Evolutionary conservation across 1,140 invertebrate species (phyloP), one percentile per base, ranked within the genome.

Genomic region (Aethina tumida): DNA sequence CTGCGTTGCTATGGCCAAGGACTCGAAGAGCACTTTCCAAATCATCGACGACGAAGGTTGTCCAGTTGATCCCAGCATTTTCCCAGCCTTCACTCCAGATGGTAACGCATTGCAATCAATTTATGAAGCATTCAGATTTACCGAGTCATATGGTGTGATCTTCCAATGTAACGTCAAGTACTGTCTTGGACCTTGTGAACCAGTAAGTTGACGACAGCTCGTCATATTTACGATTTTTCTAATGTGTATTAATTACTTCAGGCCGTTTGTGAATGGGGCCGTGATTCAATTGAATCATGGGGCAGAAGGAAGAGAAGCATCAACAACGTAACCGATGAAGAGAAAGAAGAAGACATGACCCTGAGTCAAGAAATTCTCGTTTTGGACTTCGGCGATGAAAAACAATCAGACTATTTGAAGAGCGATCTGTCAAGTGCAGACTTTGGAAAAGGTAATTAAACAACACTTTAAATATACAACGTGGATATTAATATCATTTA

Each of bases 111-210:
- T 95, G 35, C 86, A 94, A 55, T 89, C 86, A 0, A 74, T 87
- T 28, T 95, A 94, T 56, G 91, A 95, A 66, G 91, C 91, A 1
- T 95, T 95, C 70, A 74, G 91, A 51, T 94, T 95, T 58, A 95
- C 91, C 0, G 91, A 95, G 59, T 94, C 89, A 13, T 95, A 94
- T 47, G 91, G 91, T 10, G 90, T 95, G 26, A 95, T 95, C 58
- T 95, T 95, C 77, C 91, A 95, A 59, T 95, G 91, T 63, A 95
- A 95, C 59, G 91, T 95, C 41, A 94, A 94, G 60, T 95, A 95
- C 63, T 95, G 91, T 64, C 70, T 95, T 29, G 91, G 91, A 61
- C 88, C 86, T 38, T 95, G 91, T 56, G 87, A 94, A 64, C 85
- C 90, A 52, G 86, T 90, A 71, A 76, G 75, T 68, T n/a, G 17